Base-by-base conservation (phyloP, 2,113 vertebrate species). In the Semnornis frantzii region DNA sequence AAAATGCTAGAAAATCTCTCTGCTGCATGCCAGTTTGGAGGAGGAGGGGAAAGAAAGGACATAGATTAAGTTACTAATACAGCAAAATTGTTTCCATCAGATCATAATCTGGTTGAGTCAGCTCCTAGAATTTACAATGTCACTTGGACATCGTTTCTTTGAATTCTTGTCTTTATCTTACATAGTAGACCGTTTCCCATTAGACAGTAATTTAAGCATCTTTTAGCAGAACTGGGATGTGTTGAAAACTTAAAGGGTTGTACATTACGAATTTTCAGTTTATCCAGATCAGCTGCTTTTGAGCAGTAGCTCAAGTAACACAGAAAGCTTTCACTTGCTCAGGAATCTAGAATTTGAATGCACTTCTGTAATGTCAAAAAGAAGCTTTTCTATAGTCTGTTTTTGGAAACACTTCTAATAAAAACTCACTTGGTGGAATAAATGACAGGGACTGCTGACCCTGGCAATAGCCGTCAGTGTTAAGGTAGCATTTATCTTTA, bases 401-500 rank as follows among this genome's bases (percentile, higher is more conserved):
- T 90, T 62, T 82, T 28, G 28, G 30, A 48, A 75, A 50, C 48
- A 13, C 6, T 70, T 88, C 23, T 6, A 21, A 4, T 52, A 50
- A 59, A 31, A 66, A 8, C 11, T 66, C 19, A 27, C 89, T 86
- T 92, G 10, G 39, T 89, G 46, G 60, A 46, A 69, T 81, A 48
- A 81, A 39, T 87, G 34, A 82, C 90, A 46, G 15, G 48, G 44
- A 10, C 54, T 94, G n/a, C 64, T 88, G 77, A 78, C 42, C 30
- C 81, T 87, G 52, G 20, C 58, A 78, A 87, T 84, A 83, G 70
- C 80, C 82, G 48, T 57, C 2, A 2, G 46, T 60, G 25, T 82
- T 90, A 70, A 77, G 63, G 71, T 24, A 93, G 66, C 60, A 2
- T 96, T 97, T 93, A 46, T 91, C 90, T 92, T 90, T 94, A 89